phyloP scores from a whole-genome alignment of 2,113 vertebrate genomes.

The Athene cunicularia region DNA sequence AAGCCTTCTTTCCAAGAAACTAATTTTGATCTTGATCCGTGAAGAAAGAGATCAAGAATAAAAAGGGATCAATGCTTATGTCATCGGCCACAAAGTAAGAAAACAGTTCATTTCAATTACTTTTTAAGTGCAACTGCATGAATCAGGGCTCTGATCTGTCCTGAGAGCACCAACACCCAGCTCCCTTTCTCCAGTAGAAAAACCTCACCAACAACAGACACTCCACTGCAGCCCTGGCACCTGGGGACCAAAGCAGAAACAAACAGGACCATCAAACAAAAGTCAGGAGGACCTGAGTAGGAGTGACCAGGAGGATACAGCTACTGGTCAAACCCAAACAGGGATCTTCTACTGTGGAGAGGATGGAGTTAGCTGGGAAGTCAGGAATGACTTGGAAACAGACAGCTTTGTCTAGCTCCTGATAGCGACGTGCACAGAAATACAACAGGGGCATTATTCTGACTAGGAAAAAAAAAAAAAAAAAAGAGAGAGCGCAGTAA shows the following conservation, averaged over 20 bases:
- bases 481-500: neutral
- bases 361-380: neutral
- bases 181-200: neutral
- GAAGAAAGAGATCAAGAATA: neutral
- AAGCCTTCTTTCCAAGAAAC: neutral
- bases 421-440: neutral
- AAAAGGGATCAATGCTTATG: neutral
- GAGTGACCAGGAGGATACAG: neutral
- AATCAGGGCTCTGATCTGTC: neutral
- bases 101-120: neutral
- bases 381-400: neutral
- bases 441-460: neutral
- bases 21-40: neutral
- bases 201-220: neutral
- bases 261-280: neutral
- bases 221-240: neutral
- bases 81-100: neutral
- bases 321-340: neutral
- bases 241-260: neutral
- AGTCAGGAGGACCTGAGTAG: neutral
- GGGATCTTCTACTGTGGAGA: neutral
- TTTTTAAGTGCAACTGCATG: neutral
- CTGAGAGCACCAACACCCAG: neutral
- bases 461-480: neutral
- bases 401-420: neutral